Evolutionary conservation across 2,888 invertebrate genomes (phyloP).

Genomic region (Ypsolopha scabrella): DNA sequence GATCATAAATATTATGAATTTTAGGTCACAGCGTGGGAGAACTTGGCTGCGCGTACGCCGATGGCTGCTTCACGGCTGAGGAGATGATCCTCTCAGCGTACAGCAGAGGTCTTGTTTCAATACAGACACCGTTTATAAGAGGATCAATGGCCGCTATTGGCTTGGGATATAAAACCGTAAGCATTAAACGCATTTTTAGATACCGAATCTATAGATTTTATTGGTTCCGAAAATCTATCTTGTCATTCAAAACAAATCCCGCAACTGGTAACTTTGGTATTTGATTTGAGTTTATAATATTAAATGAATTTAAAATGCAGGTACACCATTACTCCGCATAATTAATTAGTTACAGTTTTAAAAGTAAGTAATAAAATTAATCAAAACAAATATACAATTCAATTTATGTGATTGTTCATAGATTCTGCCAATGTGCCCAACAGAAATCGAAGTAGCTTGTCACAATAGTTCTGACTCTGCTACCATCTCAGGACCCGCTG

Average conservation of each 20-base stretch:
- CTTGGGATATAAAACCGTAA: constrained; percentile 61
- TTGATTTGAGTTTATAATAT: no score
- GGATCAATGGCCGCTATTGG: constrained; percentile 92
- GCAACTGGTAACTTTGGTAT: no score
- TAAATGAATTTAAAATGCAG: no score
- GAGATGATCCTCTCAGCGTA: constrained; percentile 85
- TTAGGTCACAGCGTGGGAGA: constrained; percentile 78
- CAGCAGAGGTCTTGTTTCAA: constrained; percentile 77
- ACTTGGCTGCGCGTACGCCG: constrained; percentile 72
- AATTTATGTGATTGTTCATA: constrained; percentile 6
- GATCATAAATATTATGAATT: no score
- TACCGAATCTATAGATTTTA: no score
- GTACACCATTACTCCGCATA: no score
- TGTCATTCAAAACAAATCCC: no score
- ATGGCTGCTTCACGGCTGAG: constrained; percentile 80
- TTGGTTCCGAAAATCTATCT: no score
- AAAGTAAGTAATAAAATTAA: no score
- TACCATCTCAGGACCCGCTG: constrained; percentile 81
- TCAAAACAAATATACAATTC: no score
- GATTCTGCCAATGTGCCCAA: constrained; percentile 46
- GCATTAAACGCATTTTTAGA: constrained; percentile 2
- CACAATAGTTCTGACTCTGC: constrained; percentile 82
- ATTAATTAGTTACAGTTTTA: no score
- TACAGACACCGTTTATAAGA: constrained; percentile 71
- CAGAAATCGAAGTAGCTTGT: constrained; percentile 79